Evolutionary conservation across 2,888 invertebrate species (phyloP).

Genomic region (Ochropleura leucogaster): DNA sequence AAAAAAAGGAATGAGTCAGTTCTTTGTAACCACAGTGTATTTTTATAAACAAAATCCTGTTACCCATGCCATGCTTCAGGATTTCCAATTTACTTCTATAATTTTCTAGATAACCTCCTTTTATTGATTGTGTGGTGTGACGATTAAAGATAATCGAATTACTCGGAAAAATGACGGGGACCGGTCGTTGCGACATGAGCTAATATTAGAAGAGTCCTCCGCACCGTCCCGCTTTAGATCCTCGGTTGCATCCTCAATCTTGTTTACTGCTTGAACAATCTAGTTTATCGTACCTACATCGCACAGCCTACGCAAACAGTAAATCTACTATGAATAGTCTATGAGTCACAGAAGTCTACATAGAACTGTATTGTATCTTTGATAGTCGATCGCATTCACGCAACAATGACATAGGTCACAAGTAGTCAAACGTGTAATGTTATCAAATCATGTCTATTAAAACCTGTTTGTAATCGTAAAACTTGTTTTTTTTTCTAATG

Average conservation of each 20-base stretch:
- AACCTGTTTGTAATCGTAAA: slow-evolving; percentile 28
- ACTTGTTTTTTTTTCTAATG: neutral
- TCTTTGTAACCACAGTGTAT: slow-evolving; percentile 8
- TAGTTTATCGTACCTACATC: slow-evolving; percentile 5
- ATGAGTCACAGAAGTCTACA: slow-evolving; percentile 38
- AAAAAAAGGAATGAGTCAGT: neutral
- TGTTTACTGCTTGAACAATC: slow-evolving; percentile 14
- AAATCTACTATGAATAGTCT: slow-evolving; percentile 32
- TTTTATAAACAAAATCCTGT: neutral
- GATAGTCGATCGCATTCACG: slow-evolving; percentile 10
- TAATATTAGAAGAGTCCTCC: slow-evolving; percentile 47
- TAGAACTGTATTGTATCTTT: slow-evolving; percentile 10
- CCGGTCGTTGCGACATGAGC: slow-evolving; percentile 14
- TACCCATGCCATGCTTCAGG: neutral
- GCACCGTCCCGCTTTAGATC: slow-evolving; percentile 4
- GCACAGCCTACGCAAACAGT: slow-evolving; percentile 20
- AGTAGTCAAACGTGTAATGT: slow-evolving; percentile 21
- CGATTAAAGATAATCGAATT: slow-evolving; percentile 5
- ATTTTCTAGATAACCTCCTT: neutral
- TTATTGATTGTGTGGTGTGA: neutral
- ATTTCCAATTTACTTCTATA: neutral
- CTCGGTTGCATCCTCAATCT: slow-evolving; percentile 61
- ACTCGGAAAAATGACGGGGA: slow-evolving; percentile 6
- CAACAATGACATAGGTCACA: slow-evolving; percentile 5
- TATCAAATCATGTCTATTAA: slow-evolving; percentile 30